Evolutionary conservation across 1,140 invertebrate genomes (phyloP), one percentile per base, ranked within the genome.

Genomic region (Eueides isabella): DNA sequence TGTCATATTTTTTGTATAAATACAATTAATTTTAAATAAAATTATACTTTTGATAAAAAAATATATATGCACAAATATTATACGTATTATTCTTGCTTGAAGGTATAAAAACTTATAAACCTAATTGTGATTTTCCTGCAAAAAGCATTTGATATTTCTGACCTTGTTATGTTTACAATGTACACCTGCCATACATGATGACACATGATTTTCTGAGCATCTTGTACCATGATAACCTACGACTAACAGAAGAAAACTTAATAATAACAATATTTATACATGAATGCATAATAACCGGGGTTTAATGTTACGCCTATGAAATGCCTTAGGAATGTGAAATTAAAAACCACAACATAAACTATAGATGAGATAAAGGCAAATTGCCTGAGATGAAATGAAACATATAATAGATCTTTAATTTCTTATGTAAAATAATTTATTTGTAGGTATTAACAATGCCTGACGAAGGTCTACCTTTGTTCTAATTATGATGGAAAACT

Each of bases 401-500:
- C 35, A 16, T 16, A 38, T 38, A 12, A 2, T 2, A 38, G 14
- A 16, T 38, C n/a, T n/a, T n/a, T 38, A 5, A 38, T 38, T 38
- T 38, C 35, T 16, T 38, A 12, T 38, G 12, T 4, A 38, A 38
- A 38, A 44, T 44, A 44, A 44, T 7, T 19, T 44, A 44, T 19
- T 44, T 44, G n/a, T n/a, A 44, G n/a, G 0, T 44, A n/a, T 44
- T 44, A 6, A 44, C 7, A 5, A 16, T 5, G 35, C 35, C 12
- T 30, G 16, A 55, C 30, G 35, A 44, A 72, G 63, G 14, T n/a
- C 62, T 65, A 44, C 19, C 41, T 68, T 31, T 19, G 55, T 73
- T 63, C 72, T 61, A 73, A 73, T 68, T 63, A 71, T 63, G 33
- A 23, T 29, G 66, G 61, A 67, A 68, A 74, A 73, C 29, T 68